Conservation (phyloP, 2,888 invertebrate genomes). For the Pterostichus madidus region DNA sequence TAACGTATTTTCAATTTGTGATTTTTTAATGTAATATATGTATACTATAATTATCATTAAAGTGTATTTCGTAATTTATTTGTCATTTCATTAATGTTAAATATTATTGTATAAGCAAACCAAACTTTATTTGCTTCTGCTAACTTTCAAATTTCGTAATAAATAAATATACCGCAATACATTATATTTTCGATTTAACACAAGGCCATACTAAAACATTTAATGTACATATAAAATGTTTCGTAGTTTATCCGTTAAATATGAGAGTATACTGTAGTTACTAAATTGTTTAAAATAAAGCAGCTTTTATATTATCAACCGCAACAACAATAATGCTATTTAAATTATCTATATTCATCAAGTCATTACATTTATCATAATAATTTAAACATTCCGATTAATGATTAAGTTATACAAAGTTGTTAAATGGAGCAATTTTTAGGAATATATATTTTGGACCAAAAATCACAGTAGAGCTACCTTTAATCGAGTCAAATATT, state of each 20-base stretch:
- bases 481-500: conserved; percentile 21
- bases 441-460: not conserved
- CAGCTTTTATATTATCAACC: too few relatives aligned
- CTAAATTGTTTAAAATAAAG: too few relatives aligned
- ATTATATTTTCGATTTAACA: not conserved
- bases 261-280: too few relatives aligned
- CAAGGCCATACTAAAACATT: not conserved
- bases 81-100: conserved; percentile 22
- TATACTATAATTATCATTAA: conserved; percentile 22
- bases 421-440: not conserved
- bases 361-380: not conserved
- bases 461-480: conserved; percentile 56
- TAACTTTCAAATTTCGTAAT: not conserved
- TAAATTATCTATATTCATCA: not conserved
- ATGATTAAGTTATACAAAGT: not conserved
- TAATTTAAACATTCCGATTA: not conserved
- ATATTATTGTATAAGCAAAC: not conserved
- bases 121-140: too few relatives aligned
- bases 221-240: too few relatives aligned
- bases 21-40: conserved; percentile 50
- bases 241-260: too few relatives aligned
- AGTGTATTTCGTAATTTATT: conserved; percentile 41
- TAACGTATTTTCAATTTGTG: conserved; percentile 46
- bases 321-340: too few relatives aligned
- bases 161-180: not conserved